These are phyloP conservation scores for Drosophila malerkotliana DNA, from an alignment of 1,140 invertebrate species.

Conservation along the genomic window DNA sequence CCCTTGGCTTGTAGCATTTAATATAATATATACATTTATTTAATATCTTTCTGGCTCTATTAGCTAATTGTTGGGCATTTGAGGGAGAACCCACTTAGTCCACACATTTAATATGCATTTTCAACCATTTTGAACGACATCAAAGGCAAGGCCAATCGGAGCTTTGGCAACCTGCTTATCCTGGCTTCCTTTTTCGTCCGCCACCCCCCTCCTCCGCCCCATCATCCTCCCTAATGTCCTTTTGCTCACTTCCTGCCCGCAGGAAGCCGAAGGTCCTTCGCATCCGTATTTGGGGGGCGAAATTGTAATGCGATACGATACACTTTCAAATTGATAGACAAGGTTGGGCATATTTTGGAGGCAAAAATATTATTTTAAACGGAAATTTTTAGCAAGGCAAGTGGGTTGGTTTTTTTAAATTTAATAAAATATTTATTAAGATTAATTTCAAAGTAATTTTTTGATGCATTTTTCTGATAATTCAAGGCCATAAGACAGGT, in stretches of 20 bases:
- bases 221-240: neutral
- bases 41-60: conserved; percentile 1
- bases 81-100: conserved; percentile 18
- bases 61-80: conserved; percentile 32
- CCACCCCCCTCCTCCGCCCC: too few species aligned
- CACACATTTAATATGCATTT: conserved; percentile 33
- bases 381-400: too few species aligned
- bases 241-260: conserved; percentile 22
- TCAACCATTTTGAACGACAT: conserved; percentile 26
- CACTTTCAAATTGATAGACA: conserved; percentile 1
- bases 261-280: conserved; percentile 7
- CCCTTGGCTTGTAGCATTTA: neutral
- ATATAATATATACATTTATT: neutral
- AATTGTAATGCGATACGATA: conserved; percentile 1
- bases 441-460: too few species aligned
- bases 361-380: too few species aligned
- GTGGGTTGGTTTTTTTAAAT: too few species aligned
- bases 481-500: too few species aligned
- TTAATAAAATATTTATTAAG: neutral
- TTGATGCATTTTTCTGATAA: too few species aligned
- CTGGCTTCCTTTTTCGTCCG: conserved; percentile 4
- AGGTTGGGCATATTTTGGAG: neutral
- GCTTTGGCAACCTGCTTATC: conserved; percentile 21
- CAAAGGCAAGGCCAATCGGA: conserved; percentile 5
- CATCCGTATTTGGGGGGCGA: conserved; percentile 2